phyloP scores from a whole-genome alignment of 2,888 invertebrate species.

The Hybos culiciformis region DNA sequence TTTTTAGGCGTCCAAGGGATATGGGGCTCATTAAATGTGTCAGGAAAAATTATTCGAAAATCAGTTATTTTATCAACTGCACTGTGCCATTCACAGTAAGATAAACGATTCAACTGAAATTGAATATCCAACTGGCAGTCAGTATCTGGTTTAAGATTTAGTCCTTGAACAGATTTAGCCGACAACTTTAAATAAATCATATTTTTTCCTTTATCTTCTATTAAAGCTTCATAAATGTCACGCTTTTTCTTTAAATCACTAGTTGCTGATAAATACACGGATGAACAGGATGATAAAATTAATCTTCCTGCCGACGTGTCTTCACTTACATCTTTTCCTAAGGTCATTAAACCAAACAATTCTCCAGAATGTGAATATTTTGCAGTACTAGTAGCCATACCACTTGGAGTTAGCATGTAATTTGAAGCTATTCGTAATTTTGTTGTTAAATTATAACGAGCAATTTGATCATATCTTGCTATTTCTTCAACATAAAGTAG shows the following conservation, averaged over 20 bases:
- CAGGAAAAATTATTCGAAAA: constrained; percentile 58
- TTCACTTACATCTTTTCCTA: constrained; percentile 63
- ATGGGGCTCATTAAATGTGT: constrained; percentile 44
- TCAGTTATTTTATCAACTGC: constrained; percentile 64
- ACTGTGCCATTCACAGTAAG: constrained; percentile 73
- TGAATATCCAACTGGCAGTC: constrained; percentile 58
- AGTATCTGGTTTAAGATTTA: constrained; percentile 47
- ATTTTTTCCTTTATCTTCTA: constrained; percentile 69
- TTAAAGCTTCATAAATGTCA: constrained; percentile 57
- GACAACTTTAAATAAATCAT: constrained; percentile 61
- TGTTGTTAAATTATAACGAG: constrained; percentile 53
- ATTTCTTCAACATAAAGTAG: constrained; percentile 64
- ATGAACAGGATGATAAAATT: constrained; percentile 61
- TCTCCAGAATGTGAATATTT: constrained; percentile 66
- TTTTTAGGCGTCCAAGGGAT: constrained; percentile 57
- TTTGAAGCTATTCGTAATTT: constrained; percentile 47
- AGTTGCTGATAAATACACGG: constrained; percentile 45
- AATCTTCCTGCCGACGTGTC: constrained; percentile 69
- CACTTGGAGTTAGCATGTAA: constrained; percentile 54
- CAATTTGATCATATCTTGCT: constrained; percentile 53
- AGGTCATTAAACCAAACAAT: constrained; percentile 56
- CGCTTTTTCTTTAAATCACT: constrained; percentile 24
- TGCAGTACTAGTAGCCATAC: constrained; percentile 53
- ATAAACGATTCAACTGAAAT: constrained; percentile 65
- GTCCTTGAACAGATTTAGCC: constrained; percentile 46